Percentiles rank a stretch among this genome's conserved stretches.
These are phyloP conservation scores for Drosophila villosipedis DNA, from an alignment of 2,888 invertebrate genomes.

Conservation along the genomic window DNA sequence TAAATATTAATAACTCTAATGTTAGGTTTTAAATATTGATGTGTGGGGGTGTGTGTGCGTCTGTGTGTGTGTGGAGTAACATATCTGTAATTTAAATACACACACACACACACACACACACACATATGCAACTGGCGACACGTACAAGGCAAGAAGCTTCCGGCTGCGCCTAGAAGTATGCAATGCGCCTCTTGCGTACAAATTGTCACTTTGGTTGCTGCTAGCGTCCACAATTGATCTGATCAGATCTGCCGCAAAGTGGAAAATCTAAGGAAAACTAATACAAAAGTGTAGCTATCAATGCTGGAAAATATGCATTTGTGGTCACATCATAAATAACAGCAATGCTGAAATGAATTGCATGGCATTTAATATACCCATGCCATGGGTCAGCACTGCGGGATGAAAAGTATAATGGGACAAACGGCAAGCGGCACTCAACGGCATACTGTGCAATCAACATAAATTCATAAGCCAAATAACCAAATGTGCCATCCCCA, in stretches of 20 bases:
- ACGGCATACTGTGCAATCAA: constrained; percentile 65
- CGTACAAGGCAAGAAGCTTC: constrained; percentile 7
- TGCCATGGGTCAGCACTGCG: constrained; percentile 27
- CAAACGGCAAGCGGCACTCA: constrained; percentile 24
- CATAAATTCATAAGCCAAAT: constrained; percentile 59
- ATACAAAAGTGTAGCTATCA: constrained; percentile 49
- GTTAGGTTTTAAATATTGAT: constrained; percentile 44
- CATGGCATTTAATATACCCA: constrained; percentile 69
- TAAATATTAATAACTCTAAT: constrained; percentile 56
- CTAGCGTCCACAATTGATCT: constrained; percentile 16
- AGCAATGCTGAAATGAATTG: constrained; percentile 71
- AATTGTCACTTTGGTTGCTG: constrained; percentile 25
- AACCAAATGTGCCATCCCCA: not conserved
- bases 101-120: constrained; percentile 8
- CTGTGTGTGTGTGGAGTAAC: constrained; percentile 9
- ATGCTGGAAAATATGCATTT: constrained; percentile 56
- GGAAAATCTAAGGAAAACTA: constrained; percentile 27
- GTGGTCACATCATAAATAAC: constrained; percentile 72
- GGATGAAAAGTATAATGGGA: not conserved
- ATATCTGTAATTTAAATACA: constrained; percentile 26
- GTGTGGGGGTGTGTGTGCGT: not conserved
- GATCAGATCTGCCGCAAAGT: constrained; percentile 21
- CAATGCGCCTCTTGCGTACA: constrained; percentile 17
- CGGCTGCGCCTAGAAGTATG: constrained; percentile 48
- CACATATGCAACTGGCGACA: not conserved